Evolutionary conservation across 2,888 invertebrate genomes (phyloP).

Genomic region (Kryphioiulus occultus): DNA sequence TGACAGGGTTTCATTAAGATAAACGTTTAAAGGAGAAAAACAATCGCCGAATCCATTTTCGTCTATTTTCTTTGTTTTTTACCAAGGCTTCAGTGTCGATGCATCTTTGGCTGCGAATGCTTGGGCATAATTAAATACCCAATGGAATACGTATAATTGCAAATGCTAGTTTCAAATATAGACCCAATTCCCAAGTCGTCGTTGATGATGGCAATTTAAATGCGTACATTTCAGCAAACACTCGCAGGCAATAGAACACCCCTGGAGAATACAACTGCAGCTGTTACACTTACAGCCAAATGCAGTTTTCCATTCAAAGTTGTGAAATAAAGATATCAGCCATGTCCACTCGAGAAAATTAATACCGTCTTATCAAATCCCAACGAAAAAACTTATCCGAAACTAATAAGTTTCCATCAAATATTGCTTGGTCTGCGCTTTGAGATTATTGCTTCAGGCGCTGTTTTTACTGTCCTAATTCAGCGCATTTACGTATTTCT

Average conservation of each 20-base stretch:
- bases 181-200: neutral
- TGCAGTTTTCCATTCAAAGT: neutral
- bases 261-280: neutral
- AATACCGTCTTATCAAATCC: too few species aligned
- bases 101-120: neutral
- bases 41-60: neutral
- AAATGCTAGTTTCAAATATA: neutral
- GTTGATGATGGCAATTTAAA: conserved; percentile 20
- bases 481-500: too few species aligned
- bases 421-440: too few species aligned
- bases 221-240: conserved; percentile 4
- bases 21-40: conserved; percentile 6
- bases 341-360: neutral
- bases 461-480: too few species aligned
- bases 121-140: conserved; percentile 1
- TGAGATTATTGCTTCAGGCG: too few species aligned
- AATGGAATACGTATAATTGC: conserved; percentile 20
- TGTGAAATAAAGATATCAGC: neutral
- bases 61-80: neutral
- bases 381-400: too few species aligned
- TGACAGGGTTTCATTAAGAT: neutral
- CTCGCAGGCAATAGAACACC: neutral
- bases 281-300: neutral
- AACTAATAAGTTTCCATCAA: too few species aligned
- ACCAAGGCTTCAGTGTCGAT: neutral